These are phyloP conservation scores for Onthophagus taurus DNA, from an alignment of 1,140 invertebrate genomes.

Conservation along the genomic window DNA sequence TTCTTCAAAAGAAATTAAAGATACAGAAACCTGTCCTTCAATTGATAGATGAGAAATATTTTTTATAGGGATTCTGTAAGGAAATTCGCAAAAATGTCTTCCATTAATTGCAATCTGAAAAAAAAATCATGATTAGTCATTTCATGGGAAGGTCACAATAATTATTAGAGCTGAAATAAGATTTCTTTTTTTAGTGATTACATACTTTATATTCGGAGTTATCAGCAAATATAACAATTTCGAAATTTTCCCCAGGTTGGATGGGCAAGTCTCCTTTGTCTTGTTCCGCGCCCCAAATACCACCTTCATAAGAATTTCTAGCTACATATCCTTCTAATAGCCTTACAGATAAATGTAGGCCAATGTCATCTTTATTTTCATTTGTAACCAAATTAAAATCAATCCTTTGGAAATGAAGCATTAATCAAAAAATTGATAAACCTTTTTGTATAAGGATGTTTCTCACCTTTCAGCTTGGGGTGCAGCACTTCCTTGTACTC, in stretches of 20 bases:
- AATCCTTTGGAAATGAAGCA: slow-evolving; percentile 37
- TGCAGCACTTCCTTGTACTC: slow-evolving; percentile 47
- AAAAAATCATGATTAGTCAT: too few relatives aligned
- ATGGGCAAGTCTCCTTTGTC: slow-evolving; percentile 62
- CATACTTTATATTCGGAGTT: slow-evolving; percentile 58
- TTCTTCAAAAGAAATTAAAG: slow-evolving; percentile 41
- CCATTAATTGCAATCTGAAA: slow-evolving; percentile 65
- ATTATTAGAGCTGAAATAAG: background rate
- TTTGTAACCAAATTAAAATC: slow-evolving; percentile 48
- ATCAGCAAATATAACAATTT: slow-evolving; percentile 64
- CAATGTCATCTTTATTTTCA: slow-evolving; percentile 44
- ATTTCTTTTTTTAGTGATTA: slow-evolving; percentile 26
- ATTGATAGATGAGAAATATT: slow-evolving; percentile 56
- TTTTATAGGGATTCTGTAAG: slow-evolving; percentile 56
- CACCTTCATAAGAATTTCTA: slow-evolving; percentile 57
- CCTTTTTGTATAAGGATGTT: slow-evolving; percentile 4
- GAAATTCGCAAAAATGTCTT: slow-evolving; percentile 65
- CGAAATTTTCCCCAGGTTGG: slow-evolving; percentile 54
- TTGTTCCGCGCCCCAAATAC: slow-evolving; percentile 68
- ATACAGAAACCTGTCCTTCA: slow-evolving; percentile 60
- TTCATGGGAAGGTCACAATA: too few relatives aligned
- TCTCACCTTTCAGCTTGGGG: slow-evolving; percentile 46
- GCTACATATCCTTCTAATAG: slow-evolving; percentile 50
- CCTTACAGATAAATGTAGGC: slow-evolving; percentile 47
- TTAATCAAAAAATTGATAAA: background rate